These are phyloP conservation scores for Cyclura pinguis DNA, from an alignment of 2,797 vertebrate genomes.

Conservation along the genomic window DNA sequence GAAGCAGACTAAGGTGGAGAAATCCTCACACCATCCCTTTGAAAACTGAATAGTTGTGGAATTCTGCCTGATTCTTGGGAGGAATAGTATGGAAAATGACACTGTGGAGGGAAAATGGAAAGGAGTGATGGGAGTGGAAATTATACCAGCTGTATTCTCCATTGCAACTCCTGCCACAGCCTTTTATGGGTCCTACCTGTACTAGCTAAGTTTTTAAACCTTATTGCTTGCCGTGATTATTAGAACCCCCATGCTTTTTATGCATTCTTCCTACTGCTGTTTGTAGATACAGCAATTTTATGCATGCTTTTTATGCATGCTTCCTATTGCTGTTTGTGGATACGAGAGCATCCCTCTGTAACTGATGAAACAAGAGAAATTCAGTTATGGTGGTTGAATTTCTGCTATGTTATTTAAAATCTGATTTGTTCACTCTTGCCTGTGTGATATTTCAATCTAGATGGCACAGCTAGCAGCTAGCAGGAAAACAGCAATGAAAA, in stretches of 20 bases:
- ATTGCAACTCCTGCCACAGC: not conserved
- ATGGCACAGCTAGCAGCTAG: not conserved
- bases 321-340: not conserved
- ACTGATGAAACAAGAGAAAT: not conserved
- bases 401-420: not conserved
- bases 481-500: not conserved
- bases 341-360: not conserved
- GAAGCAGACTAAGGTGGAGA: no score
- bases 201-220: slow-evolving; percentile 47
- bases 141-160: not conserved
- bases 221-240: slow-evolving; percentile 43
- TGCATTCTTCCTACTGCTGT: not conserved
- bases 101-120: not conserved
- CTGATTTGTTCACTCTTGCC: not conserved
- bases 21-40: not conserved
- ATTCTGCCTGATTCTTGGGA: not conserved
- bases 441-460: not conserved
- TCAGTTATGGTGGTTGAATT: not conserved
- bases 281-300: not conserved
- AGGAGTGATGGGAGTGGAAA: not conserved
- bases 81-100: not conserved
- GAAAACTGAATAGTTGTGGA: not conserved
- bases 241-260: slow-evolving; percentile 41
- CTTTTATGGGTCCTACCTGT: not conserved
- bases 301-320: not conserved